Base-by-base conservation (phyloP, 2,888 invertebrate species). In the Seira musarum region DNA sequence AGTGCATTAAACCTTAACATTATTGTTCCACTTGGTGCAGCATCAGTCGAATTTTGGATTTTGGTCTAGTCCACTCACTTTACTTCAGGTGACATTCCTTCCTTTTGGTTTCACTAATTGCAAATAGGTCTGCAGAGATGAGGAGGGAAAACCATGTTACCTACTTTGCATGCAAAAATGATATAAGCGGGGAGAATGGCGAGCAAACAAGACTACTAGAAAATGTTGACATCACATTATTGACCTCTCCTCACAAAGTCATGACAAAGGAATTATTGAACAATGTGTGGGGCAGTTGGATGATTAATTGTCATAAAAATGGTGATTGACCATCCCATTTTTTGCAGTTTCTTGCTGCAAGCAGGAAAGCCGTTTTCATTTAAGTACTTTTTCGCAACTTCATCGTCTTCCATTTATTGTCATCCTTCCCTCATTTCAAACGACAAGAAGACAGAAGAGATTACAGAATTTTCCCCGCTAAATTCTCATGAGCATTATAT, bases 11-110 rank as follows among this genome's bases (percentile, higher is more conserved):
- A 49, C 49, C 17, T 13, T 13, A 13, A 2, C 49, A 8, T 49
- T 49, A 49, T 49, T 49, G 49, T 49, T 13, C 49, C 17, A 3
- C 40, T 8, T 40, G 40, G 5, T 13, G 40, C 15, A 49, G 15
- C 49, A 53, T 21, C 66, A 40, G 66, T 66, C 46, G 46, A 19
- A 21, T 21, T 17, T 19, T 66, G 66, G 46, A 2, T 68, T 49
- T 49, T 8, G 49, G 3, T 15, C 49, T 49, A n/a, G 49, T n/a
- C 49, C 6, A 40, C n/a, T n/a, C n/a, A n/a, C n/a, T n/a, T n/a
- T n/a, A n/a, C n/a, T 8, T 30, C 30, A 49, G 49, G 2, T 30
- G 30, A 30, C 30, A 49, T 49, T 49, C 30, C 49, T 49, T 49
- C 15, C 30, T 15, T 49, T 13, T 2, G 49, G 49, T 49, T 49